phyloP scores from a whole-genome alignment of 2,888 invertebrate genomes.

The Sepiola atlantica region DNA sequence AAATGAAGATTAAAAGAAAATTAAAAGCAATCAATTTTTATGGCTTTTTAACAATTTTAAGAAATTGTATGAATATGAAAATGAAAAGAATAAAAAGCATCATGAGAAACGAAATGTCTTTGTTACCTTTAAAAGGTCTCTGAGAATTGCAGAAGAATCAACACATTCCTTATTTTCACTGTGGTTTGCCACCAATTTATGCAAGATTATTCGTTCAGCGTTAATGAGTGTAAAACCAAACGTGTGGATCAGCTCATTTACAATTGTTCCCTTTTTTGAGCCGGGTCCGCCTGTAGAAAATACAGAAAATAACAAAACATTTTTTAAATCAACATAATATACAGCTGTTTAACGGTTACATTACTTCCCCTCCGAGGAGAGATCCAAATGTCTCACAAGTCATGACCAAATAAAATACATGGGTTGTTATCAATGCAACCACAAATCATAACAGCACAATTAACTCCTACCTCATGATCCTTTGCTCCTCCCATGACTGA shows the following conservation, averaged over 20 bases:
- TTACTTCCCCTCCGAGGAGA: too few relatives aligned
- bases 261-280: constrained; percentile 71
- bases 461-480: too few relatives aligned
- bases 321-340: not conserved
- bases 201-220: constrained; percentile 67
- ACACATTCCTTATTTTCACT: constrained; percentile 59
- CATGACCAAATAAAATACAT: too few relatives aligned
- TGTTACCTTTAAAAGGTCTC: constrained; percentile 64
- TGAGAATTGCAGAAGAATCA: constrained; percentile 59
- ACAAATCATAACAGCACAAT: too few relatives aligned
- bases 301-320: not conserved
- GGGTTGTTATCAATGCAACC: too few relatives aligned
- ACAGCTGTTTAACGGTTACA: too few relatives aligned
- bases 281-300: constrained; percentile 71
- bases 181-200: constrained; percentile 65
- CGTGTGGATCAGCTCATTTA: constrained; percentile 68
- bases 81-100: not conserved
- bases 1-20: too few relatives aligned
- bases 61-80: too few relatives aligned
- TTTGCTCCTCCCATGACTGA: too few relatives aligned
- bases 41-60: too few relatives aligned
- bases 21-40: too few relatives aligned
- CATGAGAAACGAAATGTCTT: constrained; percentile 33
- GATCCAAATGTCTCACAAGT: too few relatives aligned
- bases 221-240: constrained; percentile 70